phyloP scores from a whole-genome alignment of 1,140 invertebrate species.

The Luehdorfia chinensis region DNA sequence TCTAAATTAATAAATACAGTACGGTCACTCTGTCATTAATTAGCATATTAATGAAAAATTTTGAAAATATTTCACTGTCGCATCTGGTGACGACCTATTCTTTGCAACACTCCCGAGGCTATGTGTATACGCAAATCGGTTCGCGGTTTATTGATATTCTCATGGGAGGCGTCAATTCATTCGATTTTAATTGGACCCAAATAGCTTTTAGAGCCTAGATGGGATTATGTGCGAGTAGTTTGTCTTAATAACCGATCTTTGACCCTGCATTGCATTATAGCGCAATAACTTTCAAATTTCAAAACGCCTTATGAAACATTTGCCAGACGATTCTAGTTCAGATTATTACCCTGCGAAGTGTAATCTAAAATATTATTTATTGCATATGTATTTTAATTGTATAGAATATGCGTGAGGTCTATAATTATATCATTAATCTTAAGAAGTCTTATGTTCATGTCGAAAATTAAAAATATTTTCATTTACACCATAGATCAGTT shows the following conservation, averaged over 20 bases:
- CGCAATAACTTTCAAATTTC: slow-evolving; percentile 10
- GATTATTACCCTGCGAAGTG: not conserved
- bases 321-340: not conserved
- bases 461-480: no score
- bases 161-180: slow-evolving; percentile 59
- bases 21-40: no score
- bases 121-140: slow-evolving; percentile 46
- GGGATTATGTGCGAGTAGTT: slow-evolving; percentile 1
- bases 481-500: no score
- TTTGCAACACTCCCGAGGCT: slow-evolving; percentile 31
- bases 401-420: not conserved
- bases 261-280: slow-evolving; percentile 1
- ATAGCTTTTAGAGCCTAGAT: slow-evolving; percentile 25
- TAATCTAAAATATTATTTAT: slow-evolving; percentile 11
- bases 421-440: slow-evolving; percentile 7
- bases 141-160: slow-evolving; percentile 55
- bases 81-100: slow-evolving; percentile 20
- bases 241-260: slow-evolving; percentile 18
- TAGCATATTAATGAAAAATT: no score
- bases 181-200: slow-evolving; percentile 51
- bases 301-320: not conserved
- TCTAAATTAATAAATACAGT: no score
- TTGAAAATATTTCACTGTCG: no score
- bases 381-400: not conserved
- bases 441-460: not conserved